Conservation (phyloP, 2,888 invertebrate genomes). For the Caenorhabditis sp. region DNA sequence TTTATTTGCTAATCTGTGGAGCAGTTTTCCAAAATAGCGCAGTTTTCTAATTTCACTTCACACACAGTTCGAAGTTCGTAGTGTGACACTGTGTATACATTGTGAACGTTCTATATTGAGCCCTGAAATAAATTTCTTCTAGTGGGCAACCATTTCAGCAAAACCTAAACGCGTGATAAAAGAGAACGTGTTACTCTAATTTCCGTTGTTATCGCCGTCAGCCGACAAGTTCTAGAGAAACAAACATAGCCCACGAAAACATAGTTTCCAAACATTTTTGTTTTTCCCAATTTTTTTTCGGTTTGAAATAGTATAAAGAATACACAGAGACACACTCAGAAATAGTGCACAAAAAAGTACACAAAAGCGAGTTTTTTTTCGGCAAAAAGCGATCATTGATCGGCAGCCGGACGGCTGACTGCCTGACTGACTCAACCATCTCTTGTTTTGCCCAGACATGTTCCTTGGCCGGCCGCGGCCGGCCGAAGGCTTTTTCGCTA, state of each 20-base stretch:
- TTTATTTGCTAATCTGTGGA: no score
- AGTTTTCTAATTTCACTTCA: no score
- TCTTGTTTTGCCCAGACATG: neutral
- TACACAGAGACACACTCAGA: neutral
- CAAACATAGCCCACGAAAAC: neutral
- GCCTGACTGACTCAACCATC: neutral
- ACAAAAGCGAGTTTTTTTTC: constrained; percentile 1
- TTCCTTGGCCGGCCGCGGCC: no score
- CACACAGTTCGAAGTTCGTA: no score
- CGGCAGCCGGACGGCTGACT: neutral
- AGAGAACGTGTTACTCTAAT: neutral
- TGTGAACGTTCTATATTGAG: no score
- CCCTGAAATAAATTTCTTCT: no score
- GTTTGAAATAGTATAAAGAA: neutral
- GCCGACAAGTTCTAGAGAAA: neutral
- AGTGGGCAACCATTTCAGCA: no score
- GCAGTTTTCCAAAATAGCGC: no score
- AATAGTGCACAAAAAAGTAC: constrained; percentile 1
- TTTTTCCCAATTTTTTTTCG: neutral
- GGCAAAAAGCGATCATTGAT: constrained; percentile 1
- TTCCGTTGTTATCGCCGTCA: neutral
- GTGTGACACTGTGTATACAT: no score
- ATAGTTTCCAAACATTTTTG: neutral
- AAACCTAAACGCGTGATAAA: no score
- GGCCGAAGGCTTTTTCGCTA: no score